Evolutionary conservation across 1,140 invertebrate species (phyloP).

Genomic region (Drosophila ironensis): DNA sequence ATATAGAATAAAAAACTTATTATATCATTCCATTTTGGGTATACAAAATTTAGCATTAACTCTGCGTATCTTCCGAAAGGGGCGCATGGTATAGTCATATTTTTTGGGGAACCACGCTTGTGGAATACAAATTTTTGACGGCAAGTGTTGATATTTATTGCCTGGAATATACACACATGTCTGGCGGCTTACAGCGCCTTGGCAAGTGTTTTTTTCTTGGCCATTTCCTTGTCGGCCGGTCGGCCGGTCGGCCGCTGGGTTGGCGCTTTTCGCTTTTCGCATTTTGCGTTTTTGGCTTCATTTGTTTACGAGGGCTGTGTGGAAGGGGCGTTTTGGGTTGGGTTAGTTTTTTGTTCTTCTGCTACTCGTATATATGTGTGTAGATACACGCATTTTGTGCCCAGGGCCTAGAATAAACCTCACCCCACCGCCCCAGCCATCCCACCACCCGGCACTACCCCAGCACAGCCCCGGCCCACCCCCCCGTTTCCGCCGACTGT

Average conservation of each 20-base stretch:
- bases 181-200: slow-evolving; percentile 17
- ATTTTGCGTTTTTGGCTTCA: slow-evolving; percentile 47
- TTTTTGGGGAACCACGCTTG: no score
- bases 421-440: neutral
- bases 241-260: slow-evolving; percentile 27
- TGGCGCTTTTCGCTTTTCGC: slow-evolving; percentile 29
- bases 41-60: no score
- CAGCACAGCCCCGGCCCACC: neutral
- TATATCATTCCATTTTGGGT: no score
- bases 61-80: no score
- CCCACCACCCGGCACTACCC: neutral
- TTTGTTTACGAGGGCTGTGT: slow-evolving; percentile 61
- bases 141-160: slow-evolving; percentile 10
- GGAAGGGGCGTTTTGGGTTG: neutral
- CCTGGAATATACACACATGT: slow-evolving; percentile 24
- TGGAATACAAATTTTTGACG: no score
- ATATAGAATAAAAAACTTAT: no score
- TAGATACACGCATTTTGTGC: neutral
- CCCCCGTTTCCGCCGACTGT: slow-evolving; percentile 35
- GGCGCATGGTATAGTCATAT: no score
- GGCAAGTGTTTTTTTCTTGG: slow-evolving; percentile 65
- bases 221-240: slow-evolving; percentile 57
- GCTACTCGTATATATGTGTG: neutral
- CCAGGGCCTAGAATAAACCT: slow-evolving; percentile 3
- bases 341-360: slow-evolving; percentile 7